A percentile compares a stretch with the other conserved stretches of the same genome.
Conservation (phyloP, 2,797 vertebrate genomes). For the Enteromius fasciolatus region DNA sequence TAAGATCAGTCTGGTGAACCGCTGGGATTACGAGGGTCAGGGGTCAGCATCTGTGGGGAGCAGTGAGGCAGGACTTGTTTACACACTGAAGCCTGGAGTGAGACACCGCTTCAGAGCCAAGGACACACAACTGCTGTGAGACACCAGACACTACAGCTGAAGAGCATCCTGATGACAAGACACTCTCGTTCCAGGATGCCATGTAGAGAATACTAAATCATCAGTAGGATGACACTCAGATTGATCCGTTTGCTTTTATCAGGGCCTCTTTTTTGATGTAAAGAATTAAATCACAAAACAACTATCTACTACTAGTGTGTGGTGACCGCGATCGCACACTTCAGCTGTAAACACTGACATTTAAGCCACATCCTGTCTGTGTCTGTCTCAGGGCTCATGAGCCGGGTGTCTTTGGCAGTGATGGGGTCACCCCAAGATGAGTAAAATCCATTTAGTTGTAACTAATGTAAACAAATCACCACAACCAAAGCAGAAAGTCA, state of each 20-base stretch:
- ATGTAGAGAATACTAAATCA: too few species aligned
- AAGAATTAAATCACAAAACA: not conserved
- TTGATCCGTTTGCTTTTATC: not conserved
- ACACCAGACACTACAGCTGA: not conserved
- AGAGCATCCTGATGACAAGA: not conserved
- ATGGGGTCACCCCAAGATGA: constrained; percentile 32
- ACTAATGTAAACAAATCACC: constrained; percentile 55
- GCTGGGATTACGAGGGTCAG: not conserved
- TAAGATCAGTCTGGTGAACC: constrained; percentile 5
- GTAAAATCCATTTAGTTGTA: constrained; percentile 70
- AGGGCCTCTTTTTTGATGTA: not conserved
- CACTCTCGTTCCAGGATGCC: too few species aligned
- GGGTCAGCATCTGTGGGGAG: not conserved
- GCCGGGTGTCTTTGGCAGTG: constrained; percentile 36
- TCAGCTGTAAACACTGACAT: not conserved
- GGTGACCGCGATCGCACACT: not conserved
- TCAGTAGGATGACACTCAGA: not conserved
- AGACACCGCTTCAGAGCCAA: not conserved
- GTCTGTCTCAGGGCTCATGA: constrained; percentile 10
- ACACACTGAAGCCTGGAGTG: not conserved
- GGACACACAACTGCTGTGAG: constrained; percentile 33
- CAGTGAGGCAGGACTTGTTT: constrained; percentile 43
- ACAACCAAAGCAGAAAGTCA: constrained; percentile 61
- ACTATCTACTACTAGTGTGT: not conserved
- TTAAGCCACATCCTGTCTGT: not conserved